Percentiles rank a stretch among this genome's conserved stretches.
phyloP scores from a whole-genome alignment of 2,113 vertebrate species.

The Fulmarus glacialis region DNA sequence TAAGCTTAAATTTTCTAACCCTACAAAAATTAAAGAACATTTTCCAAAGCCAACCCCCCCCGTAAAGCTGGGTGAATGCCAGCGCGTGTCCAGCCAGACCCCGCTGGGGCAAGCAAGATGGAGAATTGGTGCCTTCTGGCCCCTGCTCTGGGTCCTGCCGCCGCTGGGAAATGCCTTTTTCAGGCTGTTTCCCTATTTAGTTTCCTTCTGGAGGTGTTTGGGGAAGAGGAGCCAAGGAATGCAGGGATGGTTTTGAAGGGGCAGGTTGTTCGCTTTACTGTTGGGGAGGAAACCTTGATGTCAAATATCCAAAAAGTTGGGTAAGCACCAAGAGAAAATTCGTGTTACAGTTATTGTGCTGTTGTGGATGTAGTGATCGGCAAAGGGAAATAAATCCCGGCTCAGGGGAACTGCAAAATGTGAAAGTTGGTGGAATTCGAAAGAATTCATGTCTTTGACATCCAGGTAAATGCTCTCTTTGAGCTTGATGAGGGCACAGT shows the following conservation, averaged over 20 bases:
- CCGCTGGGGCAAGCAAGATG: too few relatives aligned
- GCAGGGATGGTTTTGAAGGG: background rate
- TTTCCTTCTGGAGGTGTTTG: background rate
- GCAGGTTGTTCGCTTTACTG: background rate
- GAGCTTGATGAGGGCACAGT: background rate
- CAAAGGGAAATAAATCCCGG: background rate
- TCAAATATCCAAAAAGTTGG: background rate
- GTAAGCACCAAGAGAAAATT: background rate
- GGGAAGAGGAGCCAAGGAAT: background rate
- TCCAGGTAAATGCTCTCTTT: background rate
- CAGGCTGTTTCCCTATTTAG: background rate
- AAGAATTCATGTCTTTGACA: background rate
- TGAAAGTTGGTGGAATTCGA: background rate
- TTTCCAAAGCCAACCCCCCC: background rate
- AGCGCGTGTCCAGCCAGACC: background rate
- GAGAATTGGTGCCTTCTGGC: background rate
- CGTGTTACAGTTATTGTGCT: fast-evolving
- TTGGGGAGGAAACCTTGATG: background rate
- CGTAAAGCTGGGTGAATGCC: background rate
- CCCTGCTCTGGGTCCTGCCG: background rate
- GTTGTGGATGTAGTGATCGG: background rate
- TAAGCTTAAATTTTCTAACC: background rate
- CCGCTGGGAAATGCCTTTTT: background rate
- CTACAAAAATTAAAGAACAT: background rate
- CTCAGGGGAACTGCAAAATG: background rate